Percentiles rank a stretch among this genome's conserved stretches.
Evolutionary conservation across 2,888 invertebrate genomes (phyloP).

Genomic region (Metalampra italica): DNA sequence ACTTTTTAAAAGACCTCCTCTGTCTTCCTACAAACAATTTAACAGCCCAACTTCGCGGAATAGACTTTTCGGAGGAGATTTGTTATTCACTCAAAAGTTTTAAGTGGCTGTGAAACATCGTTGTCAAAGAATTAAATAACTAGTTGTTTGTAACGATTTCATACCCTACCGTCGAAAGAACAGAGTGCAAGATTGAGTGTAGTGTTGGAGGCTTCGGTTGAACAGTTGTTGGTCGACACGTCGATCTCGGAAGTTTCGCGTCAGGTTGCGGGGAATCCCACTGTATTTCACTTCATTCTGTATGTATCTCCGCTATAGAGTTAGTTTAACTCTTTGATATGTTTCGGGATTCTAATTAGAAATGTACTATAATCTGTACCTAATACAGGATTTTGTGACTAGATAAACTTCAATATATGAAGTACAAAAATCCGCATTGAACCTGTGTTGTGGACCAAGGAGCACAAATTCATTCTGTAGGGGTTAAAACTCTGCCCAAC

Average conservation of each 20-base stretch:
- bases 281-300: slow-evolving; percentile 44
- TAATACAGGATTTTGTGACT: no score
- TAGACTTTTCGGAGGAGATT: slow-evolving; percentile 72
- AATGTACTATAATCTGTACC: no score
- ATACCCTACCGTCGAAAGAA: slow-evolving; percentile 27
- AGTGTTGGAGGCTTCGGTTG: slow-evolving; percentile 25
- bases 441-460: no score
- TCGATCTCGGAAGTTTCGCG: slow-evolving; percentile 49
- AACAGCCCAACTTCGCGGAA: slow-evolving; percentile 66
- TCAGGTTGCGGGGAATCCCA: slow-evolving; percentile 51
- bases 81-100: slow-evolving; percentile 77
- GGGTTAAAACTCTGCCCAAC: no score
- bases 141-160: slow-evolving; percentile 31
- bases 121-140: slow-evolving; percentile 69
- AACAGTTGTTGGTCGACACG: slow-evolving; percentile 54
- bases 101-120: slow-evolving; percentile 75
- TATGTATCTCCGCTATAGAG: slow-evolving; percentile 31
- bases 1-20: slow-evolving; percentile 61
- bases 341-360: slow-evolving; percentile 20
- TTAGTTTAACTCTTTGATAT: slow-evolving; percentile 19
- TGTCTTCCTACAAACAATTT: slow-evolving; percentile 68
- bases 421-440: no score
- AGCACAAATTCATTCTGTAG: no score
- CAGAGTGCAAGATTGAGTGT: slow-evolving; percentile 44
- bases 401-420: no score